Base-by-base conservation (phyloP, 2,888 invertebrate genomes). In the Plebejus argus region DNA sequence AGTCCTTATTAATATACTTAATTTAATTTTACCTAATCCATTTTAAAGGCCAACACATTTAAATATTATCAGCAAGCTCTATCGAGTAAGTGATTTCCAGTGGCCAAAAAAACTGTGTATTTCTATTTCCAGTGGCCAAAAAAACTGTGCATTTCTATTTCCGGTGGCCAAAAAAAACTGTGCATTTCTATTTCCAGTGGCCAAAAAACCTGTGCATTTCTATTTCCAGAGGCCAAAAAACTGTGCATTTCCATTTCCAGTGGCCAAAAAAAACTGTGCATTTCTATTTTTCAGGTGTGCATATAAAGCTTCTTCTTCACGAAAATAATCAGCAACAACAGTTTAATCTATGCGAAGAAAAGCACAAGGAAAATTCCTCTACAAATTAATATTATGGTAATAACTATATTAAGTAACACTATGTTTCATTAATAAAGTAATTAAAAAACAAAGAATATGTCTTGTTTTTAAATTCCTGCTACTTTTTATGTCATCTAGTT, bases 221-320 rank as follows among this genome's bases (percentile, higher is more conserved):
- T 66, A 61, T 5, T 61, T 23, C n/a, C 12, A 61, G 61, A 28
- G 61, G 20, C n/a, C 61, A 61, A 61, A 61, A 61, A n/a, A n/a
- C n/a, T n/a, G n/a, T n/a, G n/a, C n/a, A n/a, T n/a, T n/a, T n/a
- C n/a, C n/a, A 61, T 5, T 61, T 23, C n/a, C 12, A 61, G 61
- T 61, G 61, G 20, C n/a, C 61, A 61, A 61, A 61, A 58, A 61
- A 61, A 23, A 61, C 61, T 61, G 12, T 61, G 61, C 61, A 28
- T 66, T 66, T 66, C 28, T 66, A 66, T 15, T 28, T 66, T 66
- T 66, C 15, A 66, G 66, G 66, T 66, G 15, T 66, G 66, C 66
- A 28, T 66, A 66, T 66, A 66, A 66, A 66, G 66, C 66, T 66
- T 66, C 66, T 66, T 28, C 28, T 33, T 28, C 66, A 66, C 66